A percentile compares a stretch with the other conserved stretches of the same genome.
Evolutionary conservation across 2,888 invertebrate species (phyloP).

Genomic region (Lepidochrysops patricia): DNA sequence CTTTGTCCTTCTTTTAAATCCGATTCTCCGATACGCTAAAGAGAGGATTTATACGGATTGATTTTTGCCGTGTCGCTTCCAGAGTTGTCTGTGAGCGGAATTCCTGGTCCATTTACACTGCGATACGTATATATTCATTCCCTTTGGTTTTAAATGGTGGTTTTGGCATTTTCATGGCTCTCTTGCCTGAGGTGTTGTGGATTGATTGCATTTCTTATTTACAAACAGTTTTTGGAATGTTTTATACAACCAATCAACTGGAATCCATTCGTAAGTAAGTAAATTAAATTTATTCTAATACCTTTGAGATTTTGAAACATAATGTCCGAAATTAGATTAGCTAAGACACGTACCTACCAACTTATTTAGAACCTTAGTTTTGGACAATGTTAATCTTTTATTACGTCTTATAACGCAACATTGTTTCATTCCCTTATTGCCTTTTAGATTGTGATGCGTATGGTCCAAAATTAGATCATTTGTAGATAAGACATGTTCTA

Average conservation of each 20-base stretch:
- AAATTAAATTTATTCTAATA: no score
- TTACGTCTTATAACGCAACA: no score
- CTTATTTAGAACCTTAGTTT: no score
- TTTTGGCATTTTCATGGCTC: not conserved
- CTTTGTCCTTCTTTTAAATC: not conserved
- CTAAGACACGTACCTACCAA: no score
- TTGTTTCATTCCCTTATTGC: no score
- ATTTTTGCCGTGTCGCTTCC: not conserved
- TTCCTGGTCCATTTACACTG: not conserved
- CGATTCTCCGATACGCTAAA: slow-evolving; percentile 1
- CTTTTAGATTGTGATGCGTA: not conserved
- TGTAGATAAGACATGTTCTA: no score
- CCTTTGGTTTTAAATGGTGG: not conserved
- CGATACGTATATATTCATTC: not conserved
- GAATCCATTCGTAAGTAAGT: no score
- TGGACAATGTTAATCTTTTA: no score
- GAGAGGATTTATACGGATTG: slow-evolving; percentile 1
- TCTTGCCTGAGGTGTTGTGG: not conserved
- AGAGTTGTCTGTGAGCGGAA: not conserved
- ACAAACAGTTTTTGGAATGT: no score
- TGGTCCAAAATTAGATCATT: not conserved
- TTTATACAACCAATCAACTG: no score
- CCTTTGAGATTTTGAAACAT: no score
- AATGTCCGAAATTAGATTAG: no score
- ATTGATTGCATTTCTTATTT: not conserved